phyloP scores from a whole-genome alignment of 2,888 invertebrate species.

The Oligia fasciuncula region DNA sequence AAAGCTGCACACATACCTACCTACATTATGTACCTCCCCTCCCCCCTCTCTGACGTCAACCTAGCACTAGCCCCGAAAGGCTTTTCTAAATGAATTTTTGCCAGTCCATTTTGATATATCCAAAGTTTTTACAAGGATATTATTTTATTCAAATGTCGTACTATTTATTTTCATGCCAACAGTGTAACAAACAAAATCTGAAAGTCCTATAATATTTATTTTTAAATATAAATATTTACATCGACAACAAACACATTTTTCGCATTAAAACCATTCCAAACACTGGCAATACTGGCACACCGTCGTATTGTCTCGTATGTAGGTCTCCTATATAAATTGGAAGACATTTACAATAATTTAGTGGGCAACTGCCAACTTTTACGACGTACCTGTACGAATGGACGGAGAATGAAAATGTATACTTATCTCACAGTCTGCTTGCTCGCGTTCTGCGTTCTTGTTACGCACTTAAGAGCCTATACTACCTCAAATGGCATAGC shows the following conservation, averaged over 20 bases:
- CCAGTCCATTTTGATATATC: background rate
- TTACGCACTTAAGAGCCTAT: too few relatives aligned
- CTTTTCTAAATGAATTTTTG: constrained; percentile 27
- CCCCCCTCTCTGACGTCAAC: constrained; percentile 5
- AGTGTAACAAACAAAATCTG: background rate
- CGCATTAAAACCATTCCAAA: constrained; percentile 35
- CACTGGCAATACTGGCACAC: constrained; percentile 5
- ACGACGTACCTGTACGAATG: constrained; percentile 56
- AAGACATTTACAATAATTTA: constrained; percentile 65
- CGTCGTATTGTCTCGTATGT: constrained; percentile 47
- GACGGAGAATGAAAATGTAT: constrained; percentile 48
- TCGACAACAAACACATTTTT: constrained; percentile 26
- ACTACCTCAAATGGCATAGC: too few relatives aligned
- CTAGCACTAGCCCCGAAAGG: constrained; percentile 4
- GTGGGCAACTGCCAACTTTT: constrained; percentile 59
- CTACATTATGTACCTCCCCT: background rate
- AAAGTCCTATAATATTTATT: background rate
- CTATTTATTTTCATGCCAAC: background rate
- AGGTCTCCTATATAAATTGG: constrained; percentile 53
- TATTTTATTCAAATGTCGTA: background rate
- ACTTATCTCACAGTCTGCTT: constrained; percentile 3
- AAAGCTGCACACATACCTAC: background rate
- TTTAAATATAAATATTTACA: background rate
- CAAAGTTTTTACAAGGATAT: background rate
- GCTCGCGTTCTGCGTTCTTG: background rate